A percentile compares a stretch with the other conserved stretches of the same genome.
phyloP scores from a whole-genome alignment of 2,888 invertebrate genomes.

The Lapara coniferarum region DNA sequence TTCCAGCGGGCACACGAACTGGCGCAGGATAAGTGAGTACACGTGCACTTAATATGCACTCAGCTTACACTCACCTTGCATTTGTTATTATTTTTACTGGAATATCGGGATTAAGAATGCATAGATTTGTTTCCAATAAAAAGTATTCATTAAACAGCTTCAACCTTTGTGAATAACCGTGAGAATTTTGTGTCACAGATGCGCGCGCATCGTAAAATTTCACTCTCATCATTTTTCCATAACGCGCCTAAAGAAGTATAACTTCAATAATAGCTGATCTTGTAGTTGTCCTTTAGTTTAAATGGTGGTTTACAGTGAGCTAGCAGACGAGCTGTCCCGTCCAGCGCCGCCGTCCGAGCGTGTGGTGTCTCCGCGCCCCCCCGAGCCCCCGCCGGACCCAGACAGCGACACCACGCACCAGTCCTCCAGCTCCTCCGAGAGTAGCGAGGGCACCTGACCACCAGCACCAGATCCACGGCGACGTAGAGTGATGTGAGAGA shows the following conservation, averaged over 20 bases:
- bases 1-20: constrained; percentile 40
- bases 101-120: too few species aligned
- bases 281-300: not conserved
- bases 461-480: not conserved
- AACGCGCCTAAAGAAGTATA: too few species aligned
- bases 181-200: too few species aligned
- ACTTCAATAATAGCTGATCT: not conserved
- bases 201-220: too few species aligned
- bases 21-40: not conserved
- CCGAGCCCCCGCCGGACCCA: not conserved
- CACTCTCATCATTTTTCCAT: too few species aligned
- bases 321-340: not conserved
- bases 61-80: not conserved
- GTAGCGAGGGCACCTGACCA: constrained; percentile 29
- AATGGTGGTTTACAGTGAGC: not conserved
- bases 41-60: not conserved
- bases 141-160: too few species aligned
- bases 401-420: constrained; percentile 31
- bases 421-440: constrained; percentile 42
- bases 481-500: too few species aligned
- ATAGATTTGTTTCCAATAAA: too few species aligned
- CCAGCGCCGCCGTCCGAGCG: not conserved
- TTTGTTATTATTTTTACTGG: too few species aligned
- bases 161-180: too few species aligned
- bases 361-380: not conserved